A percentile compares a stretch with the other conserved stretches of the same genome.
phyloP scores from a whole-genome alignment of 2,797 vertebrate genomes.

The Paratrypauchen microcephalus region DNA sequence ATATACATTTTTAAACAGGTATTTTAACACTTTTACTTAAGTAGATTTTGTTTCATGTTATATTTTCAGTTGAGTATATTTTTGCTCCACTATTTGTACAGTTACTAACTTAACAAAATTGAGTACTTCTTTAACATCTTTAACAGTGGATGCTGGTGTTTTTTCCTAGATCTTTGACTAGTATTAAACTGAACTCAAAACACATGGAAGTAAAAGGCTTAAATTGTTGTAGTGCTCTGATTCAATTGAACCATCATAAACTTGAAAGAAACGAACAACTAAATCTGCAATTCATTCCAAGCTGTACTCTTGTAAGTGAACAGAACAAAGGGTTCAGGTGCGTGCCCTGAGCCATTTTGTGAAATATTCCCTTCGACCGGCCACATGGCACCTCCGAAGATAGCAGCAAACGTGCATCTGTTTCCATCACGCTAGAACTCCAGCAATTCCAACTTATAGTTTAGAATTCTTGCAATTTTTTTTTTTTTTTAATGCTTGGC shows the following conservation, averaged over 20 bases:
- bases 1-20: too few species aligned
- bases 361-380: slow-evolving; percentile 52
- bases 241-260: neutral
- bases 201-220: neutral
- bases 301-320: slow-evolving; percentile 37
- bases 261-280: neutral
- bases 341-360: slow-evolving; percentile 55
- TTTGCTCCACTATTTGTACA: too few species aligned
- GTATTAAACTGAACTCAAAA: neutral
- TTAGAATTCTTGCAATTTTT: slow-evolving; percentile 1
- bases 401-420: slow-evolving; percentile 37
- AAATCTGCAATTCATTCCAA: slow-evolving; percentile 34
- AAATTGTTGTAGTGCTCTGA: neutral
- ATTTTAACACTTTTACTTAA: too few species aligned
- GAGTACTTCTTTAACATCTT: too few species aligned
- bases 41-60: too few species aligned
- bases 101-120: too few species aligned
- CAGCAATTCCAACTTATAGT: slow-evolving; percentile 33
- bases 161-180: neutral
- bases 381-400: slow-evolving; percentile 60
- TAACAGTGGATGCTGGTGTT: too few species aligned
- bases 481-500: slow-evolving; percentile 9
- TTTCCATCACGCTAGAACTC: slow-evolving; percentile 54
- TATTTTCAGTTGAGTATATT: too few species aligned
- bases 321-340: slow-evolving; percentile 68